A percentile compares a stretch with the other conserved stretches of the same genome.
phyloP scores from a whole-genome alignment of 2,797 vertebrate genomes.

The Sebastes itinus region DNA sequence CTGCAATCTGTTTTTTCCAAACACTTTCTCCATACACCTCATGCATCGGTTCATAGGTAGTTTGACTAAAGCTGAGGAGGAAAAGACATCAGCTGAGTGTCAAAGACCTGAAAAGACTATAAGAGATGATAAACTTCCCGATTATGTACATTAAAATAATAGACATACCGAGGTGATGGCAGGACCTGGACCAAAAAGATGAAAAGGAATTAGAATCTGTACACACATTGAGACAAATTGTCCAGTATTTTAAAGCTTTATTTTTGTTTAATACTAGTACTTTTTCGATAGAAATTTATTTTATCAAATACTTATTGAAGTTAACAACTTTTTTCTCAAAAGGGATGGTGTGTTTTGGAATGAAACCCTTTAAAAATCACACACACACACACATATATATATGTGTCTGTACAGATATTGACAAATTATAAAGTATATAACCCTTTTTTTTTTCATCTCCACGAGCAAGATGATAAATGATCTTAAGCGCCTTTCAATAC shows the following conservation, averaged over 20 bases:
- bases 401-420: conserved; percentile 51
- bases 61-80: neutral
- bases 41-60: neutral
- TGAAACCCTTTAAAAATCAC: conserved; percentile 66
- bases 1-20: neutral
- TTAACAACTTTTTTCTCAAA: conserved; percentile 31
- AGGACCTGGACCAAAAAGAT: conserved; percentile 17
- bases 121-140: neutral
- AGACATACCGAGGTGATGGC: neutral
- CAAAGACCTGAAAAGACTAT: neutral
- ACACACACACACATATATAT: neutral
- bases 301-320: conserved; percentile 46
- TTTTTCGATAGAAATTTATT: conserved; percentile 69
- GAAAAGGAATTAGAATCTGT: neutral
- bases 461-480: conserved; percentile 82
- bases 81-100: neutral
- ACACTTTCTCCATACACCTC: neutral
- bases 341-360: conserved; percentile 57
- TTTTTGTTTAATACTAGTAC: conserved; percentile 54
- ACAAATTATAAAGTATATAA: conserved; percentile 62
- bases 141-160: neutral
- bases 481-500: conserved; percentile 91
- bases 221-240: conserved; percentile 7
- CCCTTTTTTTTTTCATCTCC: conserved; percentile 53
- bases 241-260: conserved; percentile 42